phyloP scores from a whole-genome alignment of 2,113 vertebrate species.

The Anarrhichthys ocellatus region DNA sequence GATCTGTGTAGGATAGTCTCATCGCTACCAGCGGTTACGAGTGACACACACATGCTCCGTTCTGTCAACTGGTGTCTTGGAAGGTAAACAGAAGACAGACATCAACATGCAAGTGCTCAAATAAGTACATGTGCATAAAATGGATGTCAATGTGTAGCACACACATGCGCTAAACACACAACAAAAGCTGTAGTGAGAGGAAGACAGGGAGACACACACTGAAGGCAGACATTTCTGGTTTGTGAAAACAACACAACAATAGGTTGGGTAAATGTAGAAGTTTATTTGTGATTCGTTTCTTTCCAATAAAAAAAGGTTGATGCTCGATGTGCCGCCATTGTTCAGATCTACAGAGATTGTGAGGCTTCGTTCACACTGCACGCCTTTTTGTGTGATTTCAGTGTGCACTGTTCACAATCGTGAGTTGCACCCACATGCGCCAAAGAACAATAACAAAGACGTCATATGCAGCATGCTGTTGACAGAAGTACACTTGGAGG shows the following conservation, averaged over 20 bases:
- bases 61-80: conserved; percentile 56
- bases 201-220: background rate
- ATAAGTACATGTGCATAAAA: background rate
- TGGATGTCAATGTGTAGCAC: background rate
- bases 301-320: background rate
- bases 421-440: background rate
- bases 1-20: conserved; percentile 63
- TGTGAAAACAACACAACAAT: background rate
- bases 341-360: background rate
- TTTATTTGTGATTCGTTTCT: background rate
- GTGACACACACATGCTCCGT: conserved; percentile 47
- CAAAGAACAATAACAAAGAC: background rate
- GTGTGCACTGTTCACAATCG: background rate
- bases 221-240: background rate
- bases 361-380: background rate
- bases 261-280: background rate
- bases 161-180: background rate
- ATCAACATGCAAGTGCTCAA: background rate
- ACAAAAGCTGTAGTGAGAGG: background rate
- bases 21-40: conserved; percentile 53
- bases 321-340: background rate
- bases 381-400: background rate
- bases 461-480: background rate
- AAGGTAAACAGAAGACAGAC: conserved; percentile 39
- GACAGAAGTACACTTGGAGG: background rate